Evolutionary conservation across 2,888 invertebrate species (phyloP).

Genomic region (Electrophaes corylata): DNA sequence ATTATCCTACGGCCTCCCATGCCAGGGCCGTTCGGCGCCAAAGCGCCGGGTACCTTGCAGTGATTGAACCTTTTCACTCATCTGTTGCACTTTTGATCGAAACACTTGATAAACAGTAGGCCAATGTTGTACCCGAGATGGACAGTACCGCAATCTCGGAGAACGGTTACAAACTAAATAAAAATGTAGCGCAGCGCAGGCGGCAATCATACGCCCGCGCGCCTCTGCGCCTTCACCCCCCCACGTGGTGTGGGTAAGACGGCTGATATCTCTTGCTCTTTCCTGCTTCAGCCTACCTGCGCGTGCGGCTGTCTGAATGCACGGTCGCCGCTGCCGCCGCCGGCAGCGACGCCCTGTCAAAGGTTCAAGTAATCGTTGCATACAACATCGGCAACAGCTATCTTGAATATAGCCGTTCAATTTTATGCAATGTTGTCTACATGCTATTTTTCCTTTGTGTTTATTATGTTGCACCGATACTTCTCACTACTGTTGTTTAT

Average conservation of each 20-base stretch:
- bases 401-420: constrained; percentile 43
- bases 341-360: constrained; percentile 79
- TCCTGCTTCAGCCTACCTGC: constrained; percentile 72
- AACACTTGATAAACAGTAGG: constrained; percentile 65
- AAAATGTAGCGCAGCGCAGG: constrained; percentile 84
- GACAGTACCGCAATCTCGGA: constrained; percentile 54
- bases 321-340: constrained; percentile 50
- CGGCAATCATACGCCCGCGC: constrained; percentile 76
- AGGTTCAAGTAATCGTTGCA: constrained; percentile 74
- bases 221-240: constrained; percentile 66
- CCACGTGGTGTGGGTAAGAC: constrained; percentile 73
- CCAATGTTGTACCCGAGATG: constrained; percentile 41
- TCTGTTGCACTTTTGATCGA: constrained; percentile 75
- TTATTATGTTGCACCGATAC: constrained; percentile 15
- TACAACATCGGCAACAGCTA: constrained; percentile 55
- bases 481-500: neutral
- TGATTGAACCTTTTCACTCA: constrained; percentile 72
- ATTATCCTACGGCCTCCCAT: constrained; percentile 78
- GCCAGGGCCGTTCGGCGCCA: constrained; percentile 69
- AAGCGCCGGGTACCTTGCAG: constrained; percentile 64
- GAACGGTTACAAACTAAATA: constrained; percentile 83
- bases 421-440: constrained; percentile 44
- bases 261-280: constrained; percentile 42
- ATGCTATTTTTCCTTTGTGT: constrained; percentile 36
- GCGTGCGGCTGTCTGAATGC: constrained; percentile 73